Conservation (phyloP, 2,888 invertebrate species). For the Uloborus plumipes region DNA sequence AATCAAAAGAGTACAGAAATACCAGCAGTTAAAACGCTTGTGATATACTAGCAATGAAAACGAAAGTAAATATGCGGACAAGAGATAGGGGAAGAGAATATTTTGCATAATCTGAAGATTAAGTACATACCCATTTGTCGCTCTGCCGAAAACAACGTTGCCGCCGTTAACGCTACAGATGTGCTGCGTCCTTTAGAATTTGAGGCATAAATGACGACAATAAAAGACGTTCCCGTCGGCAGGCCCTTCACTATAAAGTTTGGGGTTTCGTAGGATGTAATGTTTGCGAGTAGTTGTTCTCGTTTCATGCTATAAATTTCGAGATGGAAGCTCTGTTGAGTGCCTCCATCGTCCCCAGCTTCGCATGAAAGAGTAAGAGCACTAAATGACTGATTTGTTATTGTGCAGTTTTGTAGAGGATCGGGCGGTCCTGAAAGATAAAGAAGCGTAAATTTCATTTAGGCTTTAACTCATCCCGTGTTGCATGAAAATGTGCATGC, state of each 20-base stretch:
- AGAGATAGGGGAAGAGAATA: too few species aligned
- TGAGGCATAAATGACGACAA: slow-evolving; percentile 83
- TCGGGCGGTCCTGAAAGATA: slow-evolving; percentile 82
- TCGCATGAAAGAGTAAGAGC: slow-evolving; percentile 86
- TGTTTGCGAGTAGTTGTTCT: slow-evolving; percentile 81
- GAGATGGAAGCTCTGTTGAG: slow-evolving; percentile 86
- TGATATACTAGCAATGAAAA: too few species aligned
- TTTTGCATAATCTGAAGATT: not conserved
- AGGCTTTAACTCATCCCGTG: too few species aligned
- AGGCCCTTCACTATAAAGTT: slow-evolving; percentile 82
- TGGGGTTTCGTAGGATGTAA: slow-evolving; percentile 78
- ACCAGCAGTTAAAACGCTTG: too few species aligned
- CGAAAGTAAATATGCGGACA: too few species aligned
- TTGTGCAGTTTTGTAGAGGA: slow-evolving; percentile 90
- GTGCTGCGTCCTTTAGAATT: slow-evolving; percentile 88
- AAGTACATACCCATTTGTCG: slow-evolving; percentile 61
- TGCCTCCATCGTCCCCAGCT: slow-evolving; percentile 90
- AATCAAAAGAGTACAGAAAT: not conserved
- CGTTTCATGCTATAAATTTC: slow-evolving; percentile 79
- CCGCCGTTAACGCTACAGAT: slow-evolving; percentile 83
- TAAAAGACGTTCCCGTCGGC: slow-evolving; percentile 82
- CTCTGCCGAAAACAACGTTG: slow-evolving; percentile 74
- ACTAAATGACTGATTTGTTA: slow-evolving; percentile 87
- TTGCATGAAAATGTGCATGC: too few species aligned
- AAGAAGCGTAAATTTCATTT: not conserved